These are phyloP conservation scores for Drosophila ambigua DNA, from an alignment of 1,140 invertebrate species.

Conservation along the genomic window DNA sequence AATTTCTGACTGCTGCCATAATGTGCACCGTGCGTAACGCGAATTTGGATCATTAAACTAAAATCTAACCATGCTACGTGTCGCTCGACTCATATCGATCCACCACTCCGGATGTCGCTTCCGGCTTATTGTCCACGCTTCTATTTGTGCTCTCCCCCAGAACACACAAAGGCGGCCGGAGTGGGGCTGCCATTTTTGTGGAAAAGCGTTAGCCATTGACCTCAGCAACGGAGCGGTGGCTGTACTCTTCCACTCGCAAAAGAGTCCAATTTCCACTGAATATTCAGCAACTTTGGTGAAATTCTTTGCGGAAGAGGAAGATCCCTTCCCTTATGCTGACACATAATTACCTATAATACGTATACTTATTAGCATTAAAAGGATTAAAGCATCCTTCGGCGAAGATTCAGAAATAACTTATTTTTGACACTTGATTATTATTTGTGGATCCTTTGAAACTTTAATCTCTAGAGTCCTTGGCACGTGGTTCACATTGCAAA, in stretches of 20 bases:
- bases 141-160: constrained; percentile 61
- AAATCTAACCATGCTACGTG: constrained; percentile 62
- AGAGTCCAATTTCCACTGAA: constrained; percentile 19
- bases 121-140: constrained; percentile 74
- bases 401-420: too few relatives aligned
- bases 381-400: too few relatives aligned
- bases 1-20: constrained; percentile 54
- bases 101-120: constrained; percentile 80
- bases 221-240: constrained; percentile 44
- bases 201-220: constrained; percentile 67
- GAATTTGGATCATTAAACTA: constrained; percentile 81
- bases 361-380: too few relatives aligned
- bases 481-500: too few relatives aligned
- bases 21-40: constrained; percentile 82
- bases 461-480: neutral
- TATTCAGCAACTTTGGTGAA: constrained; percentile 22
- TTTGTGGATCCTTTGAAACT: neutral
- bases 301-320: neutral
- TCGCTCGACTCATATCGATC: constrained; percentile 77
- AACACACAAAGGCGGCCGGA: constrained; percentile 29
- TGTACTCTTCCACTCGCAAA: constrained; percentile 36
- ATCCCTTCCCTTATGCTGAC: too few relatives aligned
- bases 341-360: too few relatives aligned
- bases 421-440: too few relatives aligned
- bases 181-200: neutral